Percentiles rank a stretch among this genome's conserved stretches.
phyloP scores from a whole-genome alignment of 1,140 invertebrate genomes.

The Zaprionus ghesquierei region DNA sequence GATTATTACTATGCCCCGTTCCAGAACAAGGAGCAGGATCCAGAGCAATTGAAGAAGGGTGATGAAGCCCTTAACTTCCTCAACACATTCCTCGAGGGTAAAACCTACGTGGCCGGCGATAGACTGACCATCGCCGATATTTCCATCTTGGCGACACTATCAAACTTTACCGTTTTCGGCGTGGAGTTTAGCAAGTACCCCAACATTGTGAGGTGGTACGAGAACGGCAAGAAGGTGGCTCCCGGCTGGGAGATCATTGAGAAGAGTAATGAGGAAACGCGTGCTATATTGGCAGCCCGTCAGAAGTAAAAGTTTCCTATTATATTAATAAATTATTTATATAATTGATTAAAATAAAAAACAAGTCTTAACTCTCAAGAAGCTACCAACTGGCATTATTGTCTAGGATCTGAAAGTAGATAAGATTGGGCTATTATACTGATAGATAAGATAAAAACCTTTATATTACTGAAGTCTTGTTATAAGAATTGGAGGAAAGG shows the following conservation, averaged over 20 bases:
- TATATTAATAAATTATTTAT: neutral
- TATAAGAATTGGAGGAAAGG: too few species aligned
- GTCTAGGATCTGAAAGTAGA: too few species aligned
- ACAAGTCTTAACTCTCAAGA: too few species aligned
- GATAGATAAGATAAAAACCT: too few species aligned
- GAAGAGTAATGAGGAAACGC: neutral
- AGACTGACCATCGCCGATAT: conserved; percentile 49
- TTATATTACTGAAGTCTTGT: too few species aligned
- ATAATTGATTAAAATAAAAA: neutral
- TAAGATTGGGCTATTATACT: too few species aligned
- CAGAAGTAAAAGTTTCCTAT: neutral
- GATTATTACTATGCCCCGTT: conserved; percentile 49
- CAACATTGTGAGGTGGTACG: conserved; percentile 49
- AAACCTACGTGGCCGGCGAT: conserved; percentile 46
- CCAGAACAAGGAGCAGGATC: conserved; percentile 15
- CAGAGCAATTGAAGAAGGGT: conserved; percentile 32
- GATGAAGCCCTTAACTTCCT: conserved; percentile 38
- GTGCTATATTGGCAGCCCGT: neutral
- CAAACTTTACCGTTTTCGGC: conserved; percentile 22
- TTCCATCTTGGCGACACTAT: conserved; percentile 45
- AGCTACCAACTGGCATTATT: too few species aligned
- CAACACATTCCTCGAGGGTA: conserved; percentile 40
- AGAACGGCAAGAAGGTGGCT: conserved; percentile 35
- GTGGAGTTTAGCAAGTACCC: conserved; percentile 47
- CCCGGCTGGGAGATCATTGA: conserved; percentile 53